Evolutionary conservation across 2,888 invertebrate species (phyloP), one percentile per base, ranked within the genome.

Genomic region (Ectemnius lituratus): DNA sequence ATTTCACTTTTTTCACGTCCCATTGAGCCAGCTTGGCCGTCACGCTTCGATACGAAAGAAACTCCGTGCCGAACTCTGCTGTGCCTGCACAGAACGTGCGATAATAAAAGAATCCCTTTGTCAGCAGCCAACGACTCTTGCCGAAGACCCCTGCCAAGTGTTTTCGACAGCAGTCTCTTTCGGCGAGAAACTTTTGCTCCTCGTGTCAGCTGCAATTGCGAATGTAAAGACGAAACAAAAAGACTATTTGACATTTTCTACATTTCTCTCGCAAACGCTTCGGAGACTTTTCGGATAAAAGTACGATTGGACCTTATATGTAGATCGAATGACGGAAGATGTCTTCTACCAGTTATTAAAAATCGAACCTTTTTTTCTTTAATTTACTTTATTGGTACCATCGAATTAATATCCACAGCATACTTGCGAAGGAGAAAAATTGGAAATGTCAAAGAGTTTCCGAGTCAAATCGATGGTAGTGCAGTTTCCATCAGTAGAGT

Each of bases 1-100:
- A 73, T 82, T 82, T 82, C 82, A 82, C 82, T 82, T 81, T 82
- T 82, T 79, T 79, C 82, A 79, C 81, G 74, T 79, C 77, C 73
- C 81, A 79, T 81, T 74, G 79, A 79, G 61, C 45, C 73, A 49
- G 60, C 67, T 77, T 73, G 52, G 60, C 65, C 79, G 82, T 82
- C 79, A 82, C 76, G 81, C 70, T 79, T 76, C 75, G 81, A 81
- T 74, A 70, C 79, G 75, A 69, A 80, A 67, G 76, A 75, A 76
- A 75, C 75, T 68, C 70, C 67, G 62, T 58, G 69, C 67, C 47
- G 52, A 59, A 52, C 13, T 63, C 66, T 62, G 71, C 47, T 57
- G 64, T 11, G 62, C 20, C 46, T 68, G 67, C 63, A 81, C 76
- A 65, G 67, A 65, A 73, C 47, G 62, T 69, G 73, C 69, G 70